phyloP scores from a whole-genome alignment of 2,113 vertebrate species.

The Takifugu flavidus region DNA sequence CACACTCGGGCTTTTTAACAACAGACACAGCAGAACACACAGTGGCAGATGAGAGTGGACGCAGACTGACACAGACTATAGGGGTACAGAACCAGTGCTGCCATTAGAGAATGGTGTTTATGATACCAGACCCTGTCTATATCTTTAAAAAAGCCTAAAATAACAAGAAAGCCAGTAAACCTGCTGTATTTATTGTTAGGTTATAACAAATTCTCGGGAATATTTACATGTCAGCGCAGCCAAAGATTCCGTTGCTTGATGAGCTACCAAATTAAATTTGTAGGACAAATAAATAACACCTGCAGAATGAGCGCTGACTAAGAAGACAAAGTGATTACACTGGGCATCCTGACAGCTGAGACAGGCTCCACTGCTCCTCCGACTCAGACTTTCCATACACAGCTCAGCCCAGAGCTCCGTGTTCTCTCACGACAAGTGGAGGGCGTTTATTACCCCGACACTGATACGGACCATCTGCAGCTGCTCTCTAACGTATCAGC shows the following conservation, averaged over 20 bases:
- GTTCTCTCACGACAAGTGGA: constrained; percentile 45
- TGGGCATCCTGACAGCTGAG: constrained; percentile 41
- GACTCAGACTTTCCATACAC: constrained; percentile 54
- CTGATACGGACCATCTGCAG: constrained; percentile 24
- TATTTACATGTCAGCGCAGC: no score
- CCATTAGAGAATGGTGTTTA: neutral
- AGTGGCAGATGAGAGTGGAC: constrained; percentile 6
- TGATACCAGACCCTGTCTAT: constrained; percentile 2
- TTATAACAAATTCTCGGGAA: no score
- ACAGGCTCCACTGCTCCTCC: constrained; percentile 22
- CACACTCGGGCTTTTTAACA: constrained; percentile 29
- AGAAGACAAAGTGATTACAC: constrained; percentile 60
- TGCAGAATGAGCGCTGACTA: constrained; percentile 55
- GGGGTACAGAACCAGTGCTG: constrained; percentile 9
- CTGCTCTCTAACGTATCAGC: neutral
- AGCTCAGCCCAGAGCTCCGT: constrained; percentile 42
- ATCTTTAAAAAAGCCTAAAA: constrained; percentile 9
- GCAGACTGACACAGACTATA: neutral
- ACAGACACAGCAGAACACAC: constrained; percentile 37
- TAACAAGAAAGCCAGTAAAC: no score
- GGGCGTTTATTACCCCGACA: constrained; percentile 28
- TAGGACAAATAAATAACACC: constrained; percentile 66
- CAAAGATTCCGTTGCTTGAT: constrained; percentile 3
- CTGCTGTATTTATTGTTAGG: no score
- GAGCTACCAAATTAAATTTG: no score